Evolutionary conservation across 1,140 invertebrate species (phyloP).

Genomic region (Holcopasites calliopsidis): DNA sequence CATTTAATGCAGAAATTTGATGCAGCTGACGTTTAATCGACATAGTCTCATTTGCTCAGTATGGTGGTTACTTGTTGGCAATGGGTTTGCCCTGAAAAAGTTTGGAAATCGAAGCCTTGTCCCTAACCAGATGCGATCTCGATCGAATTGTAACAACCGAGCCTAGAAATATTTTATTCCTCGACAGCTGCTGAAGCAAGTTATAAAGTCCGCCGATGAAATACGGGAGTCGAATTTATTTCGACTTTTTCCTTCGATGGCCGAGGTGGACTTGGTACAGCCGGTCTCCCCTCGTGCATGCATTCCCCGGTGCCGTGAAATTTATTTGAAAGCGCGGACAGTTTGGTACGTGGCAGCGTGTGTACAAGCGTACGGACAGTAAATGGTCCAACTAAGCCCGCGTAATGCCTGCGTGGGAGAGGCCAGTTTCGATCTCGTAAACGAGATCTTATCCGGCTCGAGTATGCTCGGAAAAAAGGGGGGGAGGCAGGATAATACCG

Average conservation of each 20-base stretch:
- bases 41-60: too few relatives aligned
- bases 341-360: conserved; percentile 38
- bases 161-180: background rate
- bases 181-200: background rate
- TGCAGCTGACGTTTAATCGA: too few relatives aligned
- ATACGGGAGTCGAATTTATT: conserved; percentile 11
- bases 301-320: background rate
- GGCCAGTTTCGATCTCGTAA: conserved; percentile 62
- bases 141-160: background rate
- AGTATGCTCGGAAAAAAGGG: conserved; percentile 28
- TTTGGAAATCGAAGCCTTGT: too few relatives aligned
- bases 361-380: conserved; percentile 39
- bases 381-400: conserved; percentile 42
- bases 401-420: conserved; percentile 51
- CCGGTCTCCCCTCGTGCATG: background rate
- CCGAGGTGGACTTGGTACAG: background rate
- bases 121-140: background rate
- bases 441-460: conserved; percentile 54
- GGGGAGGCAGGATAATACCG: conserved; percentile 40
- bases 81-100: too few relatives aligned
- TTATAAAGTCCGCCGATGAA: conserved; percentile 7
- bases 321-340: conserved; percentile 17
- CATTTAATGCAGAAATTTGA: too few relatives aligned
- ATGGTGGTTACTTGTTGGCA: too few relatives aligned
- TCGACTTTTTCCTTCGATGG: background rate